Evolutionary conservation across 2,888 invertebrate species (phyloP).

Genomic region (Ennomos erosarius): DNA sequence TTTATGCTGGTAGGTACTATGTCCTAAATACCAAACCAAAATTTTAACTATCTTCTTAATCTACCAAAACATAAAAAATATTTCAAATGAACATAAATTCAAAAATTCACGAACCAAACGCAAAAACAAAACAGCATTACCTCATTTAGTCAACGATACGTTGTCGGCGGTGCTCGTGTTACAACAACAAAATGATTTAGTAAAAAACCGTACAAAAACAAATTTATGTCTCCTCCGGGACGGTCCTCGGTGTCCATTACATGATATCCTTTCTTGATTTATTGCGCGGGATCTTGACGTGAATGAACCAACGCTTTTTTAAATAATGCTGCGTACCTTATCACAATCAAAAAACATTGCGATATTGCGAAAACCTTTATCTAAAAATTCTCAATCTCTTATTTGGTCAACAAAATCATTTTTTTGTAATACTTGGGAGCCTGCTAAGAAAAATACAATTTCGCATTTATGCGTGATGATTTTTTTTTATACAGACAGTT

Average conservation of each 20-base stretch:
- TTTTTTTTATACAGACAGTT: too few relatives aligned
- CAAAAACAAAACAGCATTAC: constrained; percentile 36
- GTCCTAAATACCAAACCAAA: too few relatives aligned
- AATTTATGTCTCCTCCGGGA: constrained; percentile 79
- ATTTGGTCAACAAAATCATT: too few relatives aligned
- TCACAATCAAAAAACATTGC: constrained; percentile 3
- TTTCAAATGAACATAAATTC: constrained; percentile 1
- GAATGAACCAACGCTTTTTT: constrained; percentile 24
- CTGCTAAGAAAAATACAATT: too few relatives aligned
- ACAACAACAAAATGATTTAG: constrained; percentile 72
- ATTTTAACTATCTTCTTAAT: too few relatives aligned
- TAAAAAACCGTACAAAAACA: constrained; percentile 72
- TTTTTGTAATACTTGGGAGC: too few relatives aligned
- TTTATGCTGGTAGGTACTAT: too few relatives aligned
- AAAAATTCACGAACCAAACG: constrained; percentile 7
- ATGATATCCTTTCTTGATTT: constrained; percentile 80
- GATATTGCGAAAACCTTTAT: too few relatives aligned
- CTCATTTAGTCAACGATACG: constrained; percentile 58
- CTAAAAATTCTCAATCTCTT: too few relatives aligned
- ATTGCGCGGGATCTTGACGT: constrained; percentile 67
- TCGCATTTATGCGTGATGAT: too few relatives aligned
- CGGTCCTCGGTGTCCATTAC: constrained; percentile 76
- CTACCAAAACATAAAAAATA: neutral
- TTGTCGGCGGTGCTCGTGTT: constrained; percentile 47
- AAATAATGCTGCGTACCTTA: constrained; percentile 8